A percentile compares a stretch with the other conserved stretches of the same genome.
Conservation (phyloP, 2,113 vertebrate genomes). For the Paralichthys olivaceus region DNA sequence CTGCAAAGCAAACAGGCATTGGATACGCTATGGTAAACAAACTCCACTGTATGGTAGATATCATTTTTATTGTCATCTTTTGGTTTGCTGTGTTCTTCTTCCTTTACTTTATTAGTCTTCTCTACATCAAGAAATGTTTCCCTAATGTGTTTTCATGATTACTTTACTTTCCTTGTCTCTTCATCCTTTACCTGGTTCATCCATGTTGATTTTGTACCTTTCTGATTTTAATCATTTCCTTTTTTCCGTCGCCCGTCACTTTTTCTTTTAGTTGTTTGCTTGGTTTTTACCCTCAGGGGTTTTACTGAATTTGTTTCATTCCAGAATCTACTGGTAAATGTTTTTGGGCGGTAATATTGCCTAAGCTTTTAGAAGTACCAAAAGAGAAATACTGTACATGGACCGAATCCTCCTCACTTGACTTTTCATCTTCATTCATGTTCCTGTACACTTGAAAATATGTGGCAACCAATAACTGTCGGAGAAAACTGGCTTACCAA, state of each 20-base stretch:
- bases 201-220: not conserved
- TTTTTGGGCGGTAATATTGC: not conserved
- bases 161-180: constrained; percentile 45
- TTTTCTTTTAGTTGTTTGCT: constrained; percentile 54
- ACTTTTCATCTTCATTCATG: constrained; percentile 7
- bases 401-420: not conserved
- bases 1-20: constrained; percentile 95
- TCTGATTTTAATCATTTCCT: not conserved
- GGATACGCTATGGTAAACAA: constrained; percentile 98
- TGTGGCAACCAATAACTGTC: not conserved
- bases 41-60: constrained; percentile 99
- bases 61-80: constrained; percentile 93
- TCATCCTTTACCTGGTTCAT: constrained; percentile 74
- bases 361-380: not conserved
- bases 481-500: not conserved
- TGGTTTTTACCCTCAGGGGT: not conserved
- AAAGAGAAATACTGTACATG: not conserved
- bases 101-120: constrained; percentile 68
- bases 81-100: constrained; percentile 92
- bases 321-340: not conserved
- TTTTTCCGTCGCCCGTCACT: constrained; percentile 36
- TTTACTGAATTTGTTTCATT: constrained; percentile 16
- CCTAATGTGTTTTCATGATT: constrained; percentile 43
- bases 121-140: constrained; percentile 55
- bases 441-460: not conserved